Evolutionary conservation across 2,888 invertebrate genomes (phyloP), one percentile per base, ranked within the genome.

Genomic region (Bombyx huttoni): DNA sequence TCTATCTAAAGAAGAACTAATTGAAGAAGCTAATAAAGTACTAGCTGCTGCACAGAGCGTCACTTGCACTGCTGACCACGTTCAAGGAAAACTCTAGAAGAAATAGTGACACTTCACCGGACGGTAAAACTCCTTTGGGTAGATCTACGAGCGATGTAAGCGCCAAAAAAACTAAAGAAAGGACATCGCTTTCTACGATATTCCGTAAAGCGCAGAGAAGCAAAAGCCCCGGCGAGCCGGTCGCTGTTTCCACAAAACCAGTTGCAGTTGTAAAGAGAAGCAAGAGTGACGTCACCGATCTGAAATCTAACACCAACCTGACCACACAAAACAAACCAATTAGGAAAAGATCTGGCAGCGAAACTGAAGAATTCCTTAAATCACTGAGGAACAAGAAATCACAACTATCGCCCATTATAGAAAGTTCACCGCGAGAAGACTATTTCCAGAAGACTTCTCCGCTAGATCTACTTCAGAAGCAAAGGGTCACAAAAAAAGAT

Each of bases 371-470:
- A 60, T 90, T 90, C 57, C 71, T 89, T 9, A 89, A 89, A 59
- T 89, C 89, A 2, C 75, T 83, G 24, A 78, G 83, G 59, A 90
- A 90, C 53, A 91, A 90, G 59, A 93, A 93, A 67, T 88, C 91
- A 53, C 94, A 94, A 67, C 72, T 95, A 14, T 94, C 94, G 8
- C 95, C 95, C 0, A 95, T 95, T 51, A 94, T 94, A 58, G 95
- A 95, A 78, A 92, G 92, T 57, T 90, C 92, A 10, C 93, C 92
- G 13, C 89, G 92, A 58, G 93, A 93, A 62, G 93, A 93, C 68
- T 93, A 92, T 65, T 93, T 92, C 60, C 89, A 83, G 56, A 84
- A 81, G 56, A 83, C 78, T 33, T 70, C 86, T 7, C 87, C 87
- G 0, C 67, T 88, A 24, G 87, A 87, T 52, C 54, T 78, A 7